Conservation (phyloP, 2,113 vertebrate genomes). For the Forbesichthys papilliferus region DNA sequence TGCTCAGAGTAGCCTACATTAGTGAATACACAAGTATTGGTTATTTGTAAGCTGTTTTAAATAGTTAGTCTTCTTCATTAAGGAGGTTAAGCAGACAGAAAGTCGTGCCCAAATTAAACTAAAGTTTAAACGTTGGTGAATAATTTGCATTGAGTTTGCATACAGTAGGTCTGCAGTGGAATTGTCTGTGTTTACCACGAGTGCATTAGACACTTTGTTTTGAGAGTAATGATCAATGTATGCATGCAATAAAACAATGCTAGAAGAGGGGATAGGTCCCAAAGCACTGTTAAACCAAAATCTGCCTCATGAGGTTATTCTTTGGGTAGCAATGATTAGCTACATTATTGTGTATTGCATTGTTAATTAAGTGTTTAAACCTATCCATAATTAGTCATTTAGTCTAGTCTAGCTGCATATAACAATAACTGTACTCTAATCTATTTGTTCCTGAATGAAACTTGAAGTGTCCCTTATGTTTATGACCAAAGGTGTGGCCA, state of each 20-base stretch:
- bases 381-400: neutral
- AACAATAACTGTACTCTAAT: neutral
- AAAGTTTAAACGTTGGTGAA: too few species aligned
- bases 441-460: neutral
- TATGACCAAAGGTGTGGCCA: conserved; percentile 88
- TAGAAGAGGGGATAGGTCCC: neutral
- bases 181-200: too few species aligned
- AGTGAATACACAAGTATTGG: too few species aligned
- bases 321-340: neutral
- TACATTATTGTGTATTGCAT: neutral
- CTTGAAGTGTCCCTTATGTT: neutral
- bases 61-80: too few species aligned
- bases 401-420: neutral
- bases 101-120: too few species aligned
- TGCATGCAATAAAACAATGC: neutral
- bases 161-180: too few species aligned
- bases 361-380: neutral
- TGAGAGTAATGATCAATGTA: neutral
- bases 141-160: too few species aligned
- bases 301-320: neutral
- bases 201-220: too few species aligned
- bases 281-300: neutral
- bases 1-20: too few species aligned
- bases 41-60: too few species aligned
- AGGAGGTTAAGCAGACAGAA: too few species aligned